Base-by-base conservation (phyloP, 2,888 invertebrate genomes). In the Drosophila greeni region DNA sequence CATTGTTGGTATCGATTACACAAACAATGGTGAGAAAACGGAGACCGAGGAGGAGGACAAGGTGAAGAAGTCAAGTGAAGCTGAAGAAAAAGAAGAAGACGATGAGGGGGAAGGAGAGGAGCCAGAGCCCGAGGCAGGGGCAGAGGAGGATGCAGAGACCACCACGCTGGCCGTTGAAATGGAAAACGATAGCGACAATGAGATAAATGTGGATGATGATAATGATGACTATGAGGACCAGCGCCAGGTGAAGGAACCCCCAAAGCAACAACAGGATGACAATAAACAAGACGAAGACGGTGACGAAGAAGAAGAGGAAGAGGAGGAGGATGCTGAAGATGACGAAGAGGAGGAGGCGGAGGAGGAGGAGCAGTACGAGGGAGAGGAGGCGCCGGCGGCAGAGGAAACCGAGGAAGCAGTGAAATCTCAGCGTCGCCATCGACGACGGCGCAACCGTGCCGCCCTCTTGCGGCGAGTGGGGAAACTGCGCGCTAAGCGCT, bases 111-210 rank as follows among this genome's bases (percentile, higher is more conserved):
- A 58, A 36, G 29, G 11, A 34, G 43, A 51, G 6, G 20, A 20
- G 31, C 11, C 20, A 7, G 33, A 54, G 53, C 18, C 39, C 8
- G 53, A 56, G 34, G 9, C 24, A 2, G 37, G 43, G 49, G 18
- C 42, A 8, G 58, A 54, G 43, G 36, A 16, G 14, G 43, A 57
- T 39, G 53, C 23, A 20, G 52, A 62, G 61, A 8, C 65, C 42
- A 66, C 66, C 18, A 53, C 53, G 40, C 49, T 55, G 47, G 66
- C 58, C 23, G 61, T 37, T 43, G 68, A 71, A 75, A 58, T 70
- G 43, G 77, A 52, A 71, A 69, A 77, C 57, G 76, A 74, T 49
- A 70, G 72, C 61, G 76, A 82, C 65, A 80, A 82, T 64, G 80
- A 80, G 56, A 71, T 79, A 72, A 74, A 73, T 70, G 67, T 68